Evolutionary conservation across 2,888 invertebrate species (phyloP).

Genomic region (Parnassius mnemosyne): DNA sequence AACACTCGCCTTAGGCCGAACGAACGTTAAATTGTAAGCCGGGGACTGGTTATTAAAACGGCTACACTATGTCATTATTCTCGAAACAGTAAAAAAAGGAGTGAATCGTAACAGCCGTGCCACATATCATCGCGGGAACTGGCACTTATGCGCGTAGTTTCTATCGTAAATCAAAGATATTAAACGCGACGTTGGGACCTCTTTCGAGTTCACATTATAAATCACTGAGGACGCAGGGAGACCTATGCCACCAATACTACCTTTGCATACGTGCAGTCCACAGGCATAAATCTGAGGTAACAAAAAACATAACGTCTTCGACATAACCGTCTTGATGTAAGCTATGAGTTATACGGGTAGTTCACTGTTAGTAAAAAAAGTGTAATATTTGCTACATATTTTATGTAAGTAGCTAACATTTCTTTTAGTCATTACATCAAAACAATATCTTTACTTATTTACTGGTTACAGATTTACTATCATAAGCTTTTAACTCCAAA

Average conservation of each 20-base stretch:
- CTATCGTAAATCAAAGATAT: constrained; percentile 81
- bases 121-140: constrained; percentile 74
- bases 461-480: no score
- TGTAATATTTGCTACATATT: no score
- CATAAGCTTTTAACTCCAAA: no score
- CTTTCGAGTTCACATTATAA: constrained; percentile 79
- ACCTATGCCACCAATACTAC: constrained; percentile 68
- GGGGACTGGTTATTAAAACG: constrained; percentile 69
- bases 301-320: constrained; percentile 40
- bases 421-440: no score
- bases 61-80: constrained; percentile 75
- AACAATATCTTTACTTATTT: no score
- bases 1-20: constrained; percentile 60
- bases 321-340: constrained; percentile 31
- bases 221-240: constrained; percentile 71
- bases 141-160: constrained; percentile 76
- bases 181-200: constrained; percentile 79
- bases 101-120: constrained; percentile 71
- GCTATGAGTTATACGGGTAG: no score
- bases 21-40: constrained; percentile 39
- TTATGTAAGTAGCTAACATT: no score
- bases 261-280: constrained; percentile 59
- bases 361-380: no score
- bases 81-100: constrained; percentile 68
- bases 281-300: constrained; percentile 60